These are phyloP conservation scores for Ginglymostoma cirratum DNA, from an alignment of 2,113 vertebrate genomes.

Conservation along the genomic window DNA sequence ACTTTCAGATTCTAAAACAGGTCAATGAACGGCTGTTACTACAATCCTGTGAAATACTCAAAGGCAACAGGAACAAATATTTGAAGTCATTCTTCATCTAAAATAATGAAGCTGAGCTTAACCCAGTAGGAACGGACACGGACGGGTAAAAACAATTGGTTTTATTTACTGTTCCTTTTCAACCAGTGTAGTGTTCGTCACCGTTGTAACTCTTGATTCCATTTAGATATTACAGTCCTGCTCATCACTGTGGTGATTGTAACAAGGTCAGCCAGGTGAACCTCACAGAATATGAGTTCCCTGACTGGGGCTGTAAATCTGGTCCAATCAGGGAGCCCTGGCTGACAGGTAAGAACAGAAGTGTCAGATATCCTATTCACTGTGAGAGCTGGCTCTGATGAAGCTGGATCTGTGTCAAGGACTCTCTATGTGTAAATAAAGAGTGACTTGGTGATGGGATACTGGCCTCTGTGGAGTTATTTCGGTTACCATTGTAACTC, in stretches of 20 bases:
- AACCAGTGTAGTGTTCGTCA: background rate
- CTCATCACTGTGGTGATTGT: no score
- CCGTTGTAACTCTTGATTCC: background rate
- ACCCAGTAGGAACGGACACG: background rate
- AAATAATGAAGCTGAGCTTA: background rate
- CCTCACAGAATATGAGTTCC: no score
- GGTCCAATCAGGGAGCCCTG: no score
- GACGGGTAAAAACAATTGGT: background rate
- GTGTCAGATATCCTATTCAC: no score
- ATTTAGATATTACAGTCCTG: background rate
- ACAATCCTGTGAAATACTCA: background rate
- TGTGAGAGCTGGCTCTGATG: no score
- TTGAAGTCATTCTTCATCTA: background rate
- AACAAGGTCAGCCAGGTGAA: no score
- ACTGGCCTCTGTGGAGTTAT: no score
- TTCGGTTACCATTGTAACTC: background rate
- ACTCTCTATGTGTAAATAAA: no score
- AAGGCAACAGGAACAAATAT: background rate
- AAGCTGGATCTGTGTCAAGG: no score
- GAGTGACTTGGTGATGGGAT: no score
- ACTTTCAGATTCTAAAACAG: background rate
- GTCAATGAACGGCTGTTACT: background rate
- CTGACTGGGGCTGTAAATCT: no score
- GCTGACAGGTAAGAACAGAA: no score
- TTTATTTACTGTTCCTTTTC: background rate